Percentiles rank a stretch among this genome's conserved stretches.
Evolutionary conservation across 2,113 vertebrate genomes (phyloP).

Genomic region (Euleptes europaea): DNA sequence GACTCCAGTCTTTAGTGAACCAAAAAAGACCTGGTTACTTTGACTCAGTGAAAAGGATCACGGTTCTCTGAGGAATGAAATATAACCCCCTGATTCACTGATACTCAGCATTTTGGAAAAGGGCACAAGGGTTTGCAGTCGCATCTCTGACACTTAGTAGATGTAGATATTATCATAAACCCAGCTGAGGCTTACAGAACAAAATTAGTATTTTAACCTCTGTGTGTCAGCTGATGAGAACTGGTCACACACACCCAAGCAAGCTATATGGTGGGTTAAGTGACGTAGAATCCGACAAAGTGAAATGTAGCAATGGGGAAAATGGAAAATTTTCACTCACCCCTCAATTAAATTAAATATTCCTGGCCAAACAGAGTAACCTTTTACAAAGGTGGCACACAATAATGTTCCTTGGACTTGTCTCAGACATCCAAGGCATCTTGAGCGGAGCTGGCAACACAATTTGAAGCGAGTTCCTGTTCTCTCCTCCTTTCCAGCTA

Average conservation of each 20-base stretch:
- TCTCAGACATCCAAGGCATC: not conserved
- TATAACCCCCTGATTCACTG: not conserved
- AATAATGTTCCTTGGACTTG: not conserved
- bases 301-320: not conserved
- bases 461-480: not conserved
- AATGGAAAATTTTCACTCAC: not conserved
- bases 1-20: not conserved
- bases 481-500: not conserved
- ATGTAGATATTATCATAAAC: not conserved
- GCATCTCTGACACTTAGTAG: not conserved
- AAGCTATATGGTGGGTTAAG: not conserved
- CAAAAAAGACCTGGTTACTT: not conserved
- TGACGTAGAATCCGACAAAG: not conserved
- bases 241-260: not conserved
- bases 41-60: not conserved
- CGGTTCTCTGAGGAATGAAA: slow-evolving; percentile 1
- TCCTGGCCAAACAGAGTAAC: not conserved
- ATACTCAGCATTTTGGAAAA: not conserved
- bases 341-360: not conserved
- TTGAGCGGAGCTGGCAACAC: not conserved
- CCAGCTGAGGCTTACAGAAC: not conserved
- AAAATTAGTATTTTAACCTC: not conserved
- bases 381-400: not conserved
- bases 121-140: not conserved
- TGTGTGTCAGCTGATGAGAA: not conserved